Evolutionary conservation across 2,888 invertebrate genomes (phyloP), one percentile per base, ranked within the genome.

Genomic region (Balanococcus diminutus): DNA sequence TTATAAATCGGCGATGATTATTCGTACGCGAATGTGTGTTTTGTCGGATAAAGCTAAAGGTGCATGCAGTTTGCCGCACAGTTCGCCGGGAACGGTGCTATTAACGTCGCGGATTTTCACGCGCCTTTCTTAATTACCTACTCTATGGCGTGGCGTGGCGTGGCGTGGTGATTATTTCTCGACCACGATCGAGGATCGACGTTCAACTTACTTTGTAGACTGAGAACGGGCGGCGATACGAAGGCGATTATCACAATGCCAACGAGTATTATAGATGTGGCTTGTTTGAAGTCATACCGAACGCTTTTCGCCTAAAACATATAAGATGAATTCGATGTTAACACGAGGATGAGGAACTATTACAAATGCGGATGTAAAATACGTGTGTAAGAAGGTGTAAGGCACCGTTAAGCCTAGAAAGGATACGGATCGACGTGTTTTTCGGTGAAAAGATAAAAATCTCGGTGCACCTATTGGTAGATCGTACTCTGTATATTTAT

Each of bases 231-330:
- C 36, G 85, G 39, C 36, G 39, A 67, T 75, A 85, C 42, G 79
- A 85, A 31, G 46, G 75, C 79, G 25, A 72, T 31, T 46, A 85
- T 75, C 16, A 85, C 51, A 42, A 85, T 28, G 16, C 79, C 42
- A 11, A 75, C 46, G 51, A 42, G 75, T 85, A 51, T 28, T 46
- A 75, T 11, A 79, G 39, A 72, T 46, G 72, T 85, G 51, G 79
- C 51, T 42, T 32, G 79, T 83, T 39, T 42, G 42, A 75, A 61
- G 36, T 85, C 79, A 79, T 75, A 85, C 85, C 85, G 85, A 85
- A 85, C 85, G 85, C 85, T 51, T 46, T 85, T 85, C 85, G 75
- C 85, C 85, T 85, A 46, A 46, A 85, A 85, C 28, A 79, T 19
- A 46, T 75, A 42, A 79, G 28, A 79, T 67, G 11, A 28, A 14